Evolutionary conservation across 2,113 vertebrate genomes (phyloP), one percentile per base, ranked within the genome.

Genomic region (Phrynosoma blainvillii): DNA sequence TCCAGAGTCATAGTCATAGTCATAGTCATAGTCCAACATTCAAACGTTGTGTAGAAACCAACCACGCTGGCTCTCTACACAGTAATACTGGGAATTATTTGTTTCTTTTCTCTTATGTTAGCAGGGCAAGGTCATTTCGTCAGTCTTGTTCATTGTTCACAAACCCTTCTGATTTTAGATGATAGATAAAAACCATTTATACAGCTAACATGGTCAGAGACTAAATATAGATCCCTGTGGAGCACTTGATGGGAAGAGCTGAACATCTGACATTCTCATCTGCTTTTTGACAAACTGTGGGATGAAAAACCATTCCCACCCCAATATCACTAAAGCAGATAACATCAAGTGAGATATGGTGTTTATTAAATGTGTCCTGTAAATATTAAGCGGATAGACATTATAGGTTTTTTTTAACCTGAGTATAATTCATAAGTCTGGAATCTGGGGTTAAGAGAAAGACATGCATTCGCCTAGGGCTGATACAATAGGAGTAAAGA

Each of bases 111-210:
- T 79, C 89, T 81, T 0, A 30, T 90, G 79, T 90, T 92, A 89
- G 84, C 84, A 25, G 87, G 87, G 27, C 86, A 91, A 87, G 90
- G 87, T 70, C 92, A 91, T 95, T 93, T 93, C 82, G 93, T 93
- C 82, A 90, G 86, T 88, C 86, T 47, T 90, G 91, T 93, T 94
- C 93, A 87, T 94, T 94, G 92, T 88, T 77, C 95, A 66, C 93
- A 94, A 94, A 92, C 90, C 93, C 91, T 93, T 96, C 96, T 96
- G 96, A 97, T 97, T 97, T 74, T 95, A 95, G 95, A 95, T 97
- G 96, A 97, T 96, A 96, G 96, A 97, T 97, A 96, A 95, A 95
- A 96, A 96, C 94, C 95, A 96, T 96, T 97, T 97, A 96, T 96
- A 96, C 94, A 96, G 95, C 97, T 97, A 97, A 95, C 96, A 95